phyloP scores from a whole-genome alignment of 2,113 vertebrate species.

The Speoplatyrhinus poulsoni region DNA sequence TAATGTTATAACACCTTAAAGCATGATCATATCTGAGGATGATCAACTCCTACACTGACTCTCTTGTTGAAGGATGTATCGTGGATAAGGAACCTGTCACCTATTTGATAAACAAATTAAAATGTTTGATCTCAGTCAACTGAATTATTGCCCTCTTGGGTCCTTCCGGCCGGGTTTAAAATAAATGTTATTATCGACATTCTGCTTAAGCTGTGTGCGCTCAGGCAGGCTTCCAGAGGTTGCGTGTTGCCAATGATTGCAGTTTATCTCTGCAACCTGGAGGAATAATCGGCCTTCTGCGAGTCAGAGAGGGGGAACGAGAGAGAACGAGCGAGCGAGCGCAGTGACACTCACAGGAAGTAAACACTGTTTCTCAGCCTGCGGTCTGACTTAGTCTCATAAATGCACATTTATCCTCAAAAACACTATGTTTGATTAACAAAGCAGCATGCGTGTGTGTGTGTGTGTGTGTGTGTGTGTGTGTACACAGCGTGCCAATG shows the following conservation, averaged over 20 bases:
- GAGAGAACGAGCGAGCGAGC: background rate
- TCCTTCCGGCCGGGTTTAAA: background rate
- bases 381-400: conserved; percentile 27
- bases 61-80: no score
- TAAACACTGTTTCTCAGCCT: conserved; percentile 17
- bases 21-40: no score
- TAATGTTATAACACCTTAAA: no score
- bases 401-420: conserved; percentile 32
- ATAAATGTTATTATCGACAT: background rate
- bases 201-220: background rate
- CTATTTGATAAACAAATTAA: background rate
- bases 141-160: background rate
- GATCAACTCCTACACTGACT: no score
- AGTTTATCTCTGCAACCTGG: conserved; percentile 9
- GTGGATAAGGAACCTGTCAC: no score
- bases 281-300: conserved; percentile 15
- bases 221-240: background rate
- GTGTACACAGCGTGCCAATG: background rate
- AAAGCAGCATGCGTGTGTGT: background rate
- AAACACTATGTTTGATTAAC: conserved; percentile 18
- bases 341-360: background rate
- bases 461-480: background rate
- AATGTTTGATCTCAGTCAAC: background rate
- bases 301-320: background rate
- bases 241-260: conserved; percentile 3